Conservation (phyloP, 2,888 invertebrate species). For the Orchestes rusci region DNA sequence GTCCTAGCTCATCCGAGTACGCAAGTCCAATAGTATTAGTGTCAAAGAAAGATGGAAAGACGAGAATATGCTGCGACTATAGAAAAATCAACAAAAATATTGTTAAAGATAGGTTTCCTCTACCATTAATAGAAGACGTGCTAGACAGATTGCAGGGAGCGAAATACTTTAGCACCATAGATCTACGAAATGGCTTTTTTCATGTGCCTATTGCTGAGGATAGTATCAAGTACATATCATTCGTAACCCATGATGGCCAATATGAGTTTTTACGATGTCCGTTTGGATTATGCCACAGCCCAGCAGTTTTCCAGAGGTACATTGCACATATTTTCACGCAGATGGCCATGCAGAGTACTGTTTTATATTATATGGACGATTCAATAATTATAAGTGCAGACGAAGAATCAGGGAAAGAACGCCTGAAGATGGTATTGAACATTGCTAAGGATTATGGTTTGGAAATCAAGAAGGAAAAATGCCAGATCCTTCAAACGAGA, state of each 20-base stretch:
- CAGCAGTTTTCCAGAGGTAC: slow-evolving; percentile 36
- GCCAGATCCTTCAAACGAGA: slow-evolving; percentile 32
- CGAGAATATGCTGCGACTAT: too few species aligned
- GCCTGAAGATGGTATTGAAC: slow-evolving; percentile 29
- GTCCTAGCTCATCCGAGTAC: too few species aligned
- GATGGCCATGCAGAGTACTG: slow-evolving; percentile 22
- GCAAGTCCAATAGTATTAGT: slow-evolving; percentile 19
- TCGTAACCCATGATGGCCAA: slow-evolving; percentile 38
- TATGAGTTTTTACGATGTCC: slow-evolving; percentile 39
- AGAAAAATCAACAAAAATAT: too few species aligned
- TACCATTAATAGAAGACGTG: slow-evolving; percentile 38
- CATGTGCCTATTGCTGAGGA: too few species aligned
- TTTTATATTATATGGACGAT: slow-evolving; percentile 31
- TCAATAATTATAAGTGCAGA: slow-evolving; percentile 23
- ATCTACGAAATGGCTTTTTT: slow-evolving; percentile 36
- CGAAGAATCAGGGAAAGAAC: slow-evolving; percentile 29
- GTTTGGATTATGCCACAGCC: too few species aligned
- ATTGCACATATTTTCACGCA: slow-evolving; percentile 33
- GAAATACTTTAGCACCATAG: too few species aligned
- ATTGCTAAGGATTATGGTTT: slow-evolving; percentile 32
- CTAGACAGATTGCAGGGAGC: slow-evolving; percentile 6
- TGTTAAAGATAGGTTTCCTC: too few species aligned
- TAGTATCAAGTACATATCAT: slow-evolving; percentile 35
- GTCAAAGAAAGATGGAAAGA: slow-evolving; percentile 23
- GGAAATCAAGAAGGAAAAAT: too few species aligned